These are phyloP conservation scores for Acrossocheilus wenchowensis DNA, from an alignment of 2,797 vertebrate genomes.

Conservation along the genomic window DNA sequence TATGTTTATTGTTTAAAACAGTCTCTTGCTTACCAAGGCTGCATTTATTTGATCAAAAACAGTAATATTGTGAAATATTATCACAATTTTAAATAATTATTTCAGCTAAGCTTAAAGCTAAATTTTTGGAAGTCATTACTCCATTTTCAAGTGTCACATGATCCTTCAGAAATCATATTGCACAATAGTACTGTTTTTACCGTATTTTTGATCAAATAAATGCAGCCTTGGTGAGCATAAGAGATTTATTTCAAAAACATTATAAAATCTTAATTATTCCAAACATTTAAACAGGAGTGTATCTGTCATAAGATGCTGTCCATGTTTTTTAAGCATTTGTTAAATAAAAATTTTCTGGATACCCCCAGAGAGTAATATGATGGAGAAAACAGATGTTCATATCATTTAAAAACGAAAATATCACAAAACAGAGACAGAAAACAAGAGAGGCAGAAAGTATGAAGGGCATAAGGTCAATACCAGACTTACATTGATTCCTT, in stretches of 20 bases:
- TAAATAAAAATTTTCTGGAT: background rate
- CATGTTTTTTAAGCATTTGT: background rate
- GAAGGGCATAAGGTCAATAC: slow-evolving; percentile 56
- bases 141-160: background rate
- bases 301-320: background rate
- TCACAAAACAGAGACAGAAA: background rate
- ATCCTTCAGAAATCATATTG: background rate
- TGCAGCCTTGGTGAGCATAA: background rate
- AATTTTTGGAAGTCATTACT: background rate
- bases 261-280: background rate
- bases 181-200: background rate
- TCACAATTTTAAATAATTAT: background rate
- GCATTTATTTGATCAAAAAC: background rate
- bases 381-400: slow-evolving; percentile 6
- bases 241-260: background rate
- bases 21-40: background rate
- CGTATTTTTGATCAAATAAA: background rate
- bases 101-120: background rate
- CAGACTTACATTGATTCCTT: slow-evolving; percentile 93
- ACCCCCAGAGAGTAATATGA: background rate
- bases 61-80: background rate
- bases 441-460: slow-evolving; percentile 7
- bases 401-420: background rate
- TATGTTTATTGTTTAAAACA: background rate
- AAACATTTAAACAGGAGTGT: background rate